Conservation (phyloP, 2,113 vertebrate species). For the Sitta europaea region DNA sequence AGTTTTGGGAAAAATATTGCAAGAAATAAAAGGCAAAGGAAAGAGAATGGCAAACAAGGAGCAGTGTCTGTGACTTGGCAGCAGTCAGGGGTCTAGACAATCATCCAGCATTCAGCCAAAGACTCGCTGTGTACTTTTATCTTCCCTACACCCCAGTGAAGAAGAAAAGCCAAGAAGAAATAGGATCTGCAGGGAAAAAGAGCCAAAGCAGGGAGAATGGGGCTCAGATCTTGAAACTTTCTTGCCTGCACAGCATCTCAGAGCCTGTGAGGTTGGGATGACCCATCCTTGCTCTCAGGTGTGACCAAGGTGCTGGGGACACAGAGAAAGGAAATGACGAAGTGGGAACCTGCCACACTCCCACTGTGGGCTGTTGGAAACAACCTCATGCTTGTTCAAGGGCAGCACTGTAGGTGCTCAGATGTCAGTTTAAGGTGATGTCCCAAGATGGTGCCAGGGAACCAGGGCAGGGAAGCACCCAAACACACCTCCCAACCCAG, state of each 20-base stretch:
- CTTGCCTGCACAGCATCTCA: not conserved
- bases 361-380: not conserved
- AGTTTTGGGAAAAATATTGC: not conserved
- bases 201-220: not conserved
- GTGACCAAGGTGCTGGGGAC: not conserved
- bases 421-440: not conserved
- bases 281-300: not conserved
- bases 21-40: constrained; percentile 16
- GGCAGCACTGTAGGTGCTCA: not conserved
- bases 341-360: not conserved
- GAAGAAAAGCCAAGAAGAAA: constrained; percentile 43
- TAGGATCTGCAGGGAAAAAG: not conserved
- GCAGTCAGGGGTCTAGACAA: not conserved
- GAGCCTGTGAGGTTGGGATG: not conserved
- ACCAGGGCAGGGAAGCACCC: not conserved
- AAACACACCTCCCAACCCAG: not conserved
- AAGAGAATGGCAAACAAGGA: constrained; percentile 21
- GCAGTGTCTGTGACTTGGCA: constrained; percentile 39
- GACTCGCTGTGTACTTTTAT: not conserved
- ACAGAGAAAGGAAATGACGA: not conserved
- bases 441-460: not conserved
- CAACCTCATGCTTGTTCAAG: fast-evolving
- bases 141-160: not conserved
- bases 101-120: constrained; percentile 41
- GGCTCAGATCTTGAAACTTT: not conserved